These are phyloP conservation scores for Amphipyra berbera DNA, from an alignment of 2,888 invertebrate species.

Conservation along the genomic window DNA sequence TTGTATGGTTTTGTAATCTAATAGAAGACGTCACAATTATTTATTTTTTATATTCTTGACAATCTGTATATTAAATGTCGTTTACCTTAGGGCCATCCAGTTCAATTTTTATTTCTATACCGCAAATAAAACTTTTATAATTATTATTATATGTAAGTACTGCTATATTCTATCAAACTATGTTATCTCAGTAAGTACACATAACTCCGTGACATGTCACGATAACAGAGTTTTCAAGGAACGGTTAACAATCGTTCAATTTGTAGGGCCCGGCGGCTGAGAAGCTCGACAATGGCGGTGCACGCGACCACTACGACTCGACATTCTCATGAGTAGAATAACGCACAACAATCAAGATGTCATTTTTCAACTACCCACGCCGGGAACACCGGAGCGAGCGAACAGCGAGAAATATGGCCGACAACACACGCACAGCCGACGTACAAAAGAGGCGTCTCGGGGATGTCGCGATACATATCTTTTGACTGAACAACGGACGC, in stretches of 20 bases:
- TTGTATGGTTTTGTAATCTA: too few relatives aligned
- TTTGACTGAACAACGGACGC: slow-evolving; percentile 78
- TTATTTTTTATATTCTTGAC: too few relatives aligned
- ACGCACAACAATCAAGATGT: slow-evolving; percentile 90
- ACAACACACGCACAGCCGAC: slow-evolving; percentile 83
- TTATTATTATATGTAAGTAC: slow-evolving; percentile 55
- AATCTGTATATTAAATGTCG: too few relatives aligned
- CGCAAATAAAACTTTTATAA: not conserved
- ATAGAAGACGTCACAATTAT: too few relatives aligned
- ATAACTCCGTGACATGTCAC: slow-evolving; percentile 85
- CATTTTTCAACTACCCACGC: slow-evolving; percentile 90
- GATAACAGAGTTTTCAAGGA: slow-evolving; percentile 81
- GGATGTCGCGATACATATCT: slow-evolving; percentile 86
- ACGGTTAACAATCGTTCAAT: slow-evolving; percentile 89
- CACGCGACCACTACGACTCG: slow-evolving; percentile 82
- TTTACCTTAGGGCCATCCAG: too few relatives aligned
- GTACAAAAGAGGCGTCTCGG: slow-evolving; percentile 84
- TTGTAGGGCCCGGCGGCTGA: slow-evolving; percentile 82
- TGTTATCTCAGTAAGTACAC: slow-evolving; percentile 77
- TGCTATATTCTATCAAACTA: slow-evolving; percentile 72
- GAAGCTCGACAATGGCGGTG: slow-evolving; percentile 80
- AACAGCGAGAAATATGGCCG: slow-evolving; percentile 86
- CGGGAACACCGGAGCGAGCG: slow-evolving; percentile 74
- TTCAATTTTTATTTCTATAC: too few relatives aligned
- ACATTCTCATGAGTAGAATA: slow-evolving; percentile 89